Conservation (phyloP, 2,888 invertebrate species). For the Entomobrya proxima region DNA sequence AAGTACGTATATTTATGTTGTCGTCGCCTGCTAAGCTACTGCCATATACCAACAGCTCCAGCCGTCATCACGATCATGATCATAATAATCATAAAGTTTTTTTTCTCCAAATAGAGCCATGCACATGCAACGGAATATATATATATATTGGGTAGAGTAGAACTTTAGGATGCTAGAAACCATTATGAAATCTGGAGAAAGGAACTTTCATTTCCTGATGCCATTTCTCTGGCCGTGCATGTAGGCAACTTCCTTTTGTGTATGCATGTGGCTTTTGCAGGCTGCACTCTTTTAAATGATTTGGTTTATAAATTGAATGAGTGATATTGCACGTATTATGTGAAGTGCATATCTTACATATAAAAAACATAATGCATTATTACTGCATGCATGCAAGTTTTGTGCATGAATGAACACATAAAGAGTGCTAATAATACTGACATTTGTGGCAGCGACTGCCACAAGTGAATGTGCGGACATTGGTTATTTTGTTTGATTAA, state of each 20-base stretch:
- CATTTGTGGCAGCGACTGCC: neutral
- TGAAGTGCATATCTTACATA: conserved; percentile 34
- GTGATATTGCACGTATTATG: neutral
- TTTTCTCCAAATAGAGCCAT: conserved; percentile 18
- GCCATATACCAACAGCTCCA: conserved; percentile 1
- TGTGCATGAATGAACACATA: neutral
- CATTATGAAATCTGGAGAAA: conserved; percentile 52
- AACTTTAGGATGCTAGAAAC: neutral
- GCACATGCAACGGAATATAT: conserved; percentile 26
- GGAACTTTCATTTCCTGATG: conserved; percentile 56
- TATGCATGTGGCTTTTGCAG: neutral
- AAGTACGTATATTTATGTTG: conserved; percentile 3
- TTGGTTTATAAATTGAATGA: neutral
- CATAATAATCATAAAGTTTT: conserved; percentile 50
- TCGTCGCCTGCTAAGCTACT: neutral
- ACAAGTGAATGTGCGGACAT: conserved; percentile 16
- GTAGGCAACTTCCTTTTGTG: neutral
- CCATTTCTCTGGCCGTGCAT: conserved; percentile 10
- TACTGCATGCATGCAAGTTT: conserved; percentile 4
- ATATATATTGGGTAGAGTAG: neutral
- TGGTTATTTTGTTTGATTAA: too few relatives aligned
- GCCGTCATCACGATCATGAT: conserved; percentile 7
- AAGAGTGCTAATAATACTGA: neutral
- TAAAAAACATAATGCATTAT: neutral
- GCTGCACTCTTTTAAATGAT: neutral